These are phyloP conservation scores for Temnothorax unifasciatus DNA, from an alignment of 2,888 invertebrate species.

Conservation along the genomic window DNA sequence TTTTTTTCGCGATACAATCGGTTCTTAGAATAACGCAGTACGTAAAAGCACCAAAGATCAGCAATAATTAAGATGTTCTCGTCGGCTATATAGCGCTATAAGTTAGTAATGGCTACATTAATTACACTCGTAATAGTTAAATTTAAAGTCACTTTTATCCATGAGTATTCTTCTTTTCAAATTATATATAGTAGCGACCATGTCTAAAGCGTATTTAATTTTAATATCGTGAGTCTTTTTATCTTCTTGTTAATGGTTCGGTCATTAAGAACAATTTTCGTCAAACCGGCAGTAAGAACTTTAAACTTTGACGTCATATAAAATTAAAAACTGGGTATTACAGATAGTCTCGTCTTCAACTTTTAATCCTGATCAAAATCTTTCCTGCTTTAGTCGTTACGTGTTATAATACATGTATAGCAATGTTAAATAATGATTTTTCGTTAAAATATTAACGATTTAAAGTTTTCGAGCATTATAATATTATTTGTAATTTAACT, in stretches of 20 bases:
- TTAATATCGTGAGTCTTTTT: slow-evolving; percentile 13
- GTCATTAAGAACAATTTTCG: slow-evolving; percentile 66
- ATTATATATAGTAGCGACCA: background rate
- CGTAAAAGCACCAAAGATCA: background rate
- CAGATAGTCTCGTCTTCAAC: slow-evolving; percentile 56
- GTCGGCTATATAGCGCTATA: background rate
- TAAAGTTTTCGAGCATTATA: background rate
- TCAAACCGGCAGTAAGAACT: slow-evolving; percentile 61
- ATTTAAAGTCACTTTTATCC: slow-evolving; percentile 6
- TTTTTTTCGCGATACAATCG: background rate
- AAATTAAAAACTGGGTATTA: slow-evolving; percentile 58
- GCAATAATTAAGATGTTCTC: slow-evolving; percentile 13
- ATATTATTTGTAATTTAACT: background rate
- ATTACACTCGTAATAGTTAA: background rate
- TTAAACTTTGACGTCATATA: slow-evolving; percentile 54
- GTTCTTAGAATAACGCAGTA: background rate
- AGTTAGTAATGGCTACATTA: background rate
- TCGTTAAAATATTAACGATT: background rate
- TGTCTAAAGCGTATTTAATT: background rate
- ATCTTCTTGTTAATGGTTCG: slow-evolving; percentile 60
- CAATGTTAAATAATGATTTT: background rate
- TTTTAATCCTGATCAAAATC: slow-evolving; percentile 42
- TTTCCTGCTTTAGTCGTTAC: background rate
- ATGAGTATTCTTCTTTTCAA: slow-evolving; percentile 1
- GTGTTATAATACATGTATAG: background rate